Evolutionary conservation across 1,140 invertebrate genomes (phyloP).

Genomic region (Drosophila oshimai): DNA sequence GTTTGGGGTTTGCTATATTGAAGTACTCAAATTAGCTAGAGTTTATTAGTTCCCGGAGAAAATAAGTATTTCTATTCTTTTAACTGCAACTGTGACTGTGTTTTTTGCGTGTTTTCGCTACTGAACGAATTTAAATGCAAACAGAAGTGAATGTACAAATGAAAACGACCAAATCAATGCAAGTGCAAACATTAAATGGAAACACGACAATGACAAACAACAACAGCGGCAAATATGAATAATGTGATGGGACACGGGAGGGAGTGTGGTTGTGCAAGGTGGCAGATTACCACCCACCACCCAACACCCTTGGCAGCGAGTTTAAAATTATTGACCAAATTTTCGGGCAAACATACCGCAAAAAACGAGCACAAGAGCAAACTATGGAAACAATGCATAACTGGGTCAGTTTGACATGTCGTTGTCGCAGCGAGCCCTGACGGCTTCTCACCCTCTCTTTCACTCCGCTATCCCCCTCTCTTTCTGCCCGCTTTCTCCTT

Average conservation of each 20-base stretch:
- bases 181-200: slow-evolving; percentile 62
- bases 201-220: slow-evolving; percentile 46
- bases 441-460: slow-evolving; percentile 4
- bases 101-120: background rate
- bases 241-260: slow-evolving; percentile 18
- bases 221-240: slow-evolving; percentile 53
- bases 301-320: slow-evolving; percentile 4
- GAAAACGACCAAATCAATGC: slow-evolving; percentile 68
- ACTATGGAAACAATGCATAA: slow-evolving; percentile 62
- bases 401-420: slow-evolving; percentile 78
- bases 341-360: slow-evolving; percentile 72
- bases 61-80: background rate
- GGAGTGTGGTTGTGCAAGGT: background rate
- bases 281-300: background rate
- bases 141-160: slow-evolving; percentile 40
- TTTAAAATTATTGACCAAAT: slow-evolving; percentile 78
- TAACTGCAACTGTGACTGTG: background rate
- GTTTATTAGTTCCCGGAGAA: background rate
- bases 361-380: slow-evolving; percentile 72
- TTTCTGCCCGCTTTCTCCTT: background rate
- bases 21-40: background rate
- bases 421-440: slow-evolving; percentile 71
- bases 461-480: background rate
- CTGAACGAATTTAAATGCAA: slow-evolving; percentile 59
- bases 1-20: too few species aligned